Base-by-base conservation (phyloP, 2,797 vertebrate genomes). In the Diceros bicornis region DNA sequence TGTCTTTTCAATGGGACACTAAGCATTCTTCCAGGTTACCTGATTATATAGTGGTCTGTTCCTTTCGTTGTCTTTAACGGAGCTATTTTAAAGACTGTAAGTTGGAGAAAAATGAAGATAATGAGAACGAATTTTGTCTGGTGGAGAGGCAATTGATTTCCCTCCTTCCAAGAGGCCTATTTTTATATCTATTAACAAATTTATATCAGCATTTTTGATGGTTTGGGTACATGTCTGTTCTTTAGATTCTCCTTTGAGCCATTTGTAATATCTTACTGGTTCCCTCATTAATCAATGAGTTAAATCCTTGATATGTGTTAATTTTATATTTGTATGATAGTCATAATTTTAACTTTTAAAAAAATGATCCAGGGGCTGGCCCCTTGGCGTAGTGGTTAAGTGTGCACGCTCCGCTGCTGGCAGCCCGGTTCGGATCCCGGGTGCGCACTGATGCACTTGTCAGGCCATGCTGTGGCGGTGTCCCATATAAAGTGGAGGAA, bases 181-280 rank as follows among this genome's bases (percentile, higher is more conserved):
- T 85, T 95, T 81, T 37, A 20, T 82, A 50, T 79, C 47, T 81
- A 47, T 82, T 92, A 81, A 34, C 47, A 95, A 91, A 32, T 66
- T 88, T 50, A 81, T 47, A 50, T 91, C 14, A 34, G 34, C 68
- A 79, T 57, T 91, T 77, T 59, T 78, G 29, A 50, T 75, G 69
- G 7, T 10, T 17, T 83, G 29, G 57, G 16, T 93, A 69, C 62
- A 27, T 23, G 57, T 72, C 34, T 81, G 20, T 59, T 61, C 29
- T 62, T 91, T 71, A 86, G 82, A 62, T 62, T 71, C 52, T 61
- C 66, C n/a, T 79, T 13, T 13, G 81, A 91, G n/a, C 27, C 4
- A 62, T 61, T 90, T 84, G 27, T 68, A 78, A 62, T 14, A 82
- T 78, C 44, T 78, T 91, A n/a, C 44, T 86, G 64, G 4, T 44